Conservation (phyloP, 2,113 vertebrate species). For the Nestor notabilis region DNA sequence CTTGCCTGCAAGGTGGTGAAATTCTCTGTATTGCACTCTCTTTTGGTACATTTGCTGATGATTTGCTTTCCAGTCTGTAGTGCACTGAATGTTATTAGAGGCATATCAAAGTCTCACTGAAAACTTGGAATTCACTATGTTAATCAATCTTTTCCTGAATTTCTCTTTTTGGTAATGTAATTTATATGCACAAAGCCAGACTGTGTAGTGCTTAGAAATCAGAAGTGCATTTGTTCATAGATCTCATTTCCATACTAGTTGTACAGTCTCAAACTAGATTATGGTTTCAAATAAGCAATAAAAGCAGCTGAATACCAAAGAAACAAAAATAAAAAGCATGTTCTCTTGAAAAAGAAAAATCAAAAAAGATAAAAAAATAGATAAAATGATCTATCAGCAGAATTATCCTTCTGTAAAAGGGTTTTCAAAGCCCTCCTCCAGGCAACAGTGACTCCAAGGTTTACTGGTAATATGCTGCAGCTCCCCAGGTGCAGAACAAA, state of each 20-base stretch:
- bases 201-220: neutral
- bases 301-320: constrained; percentile 18
- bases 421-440: constrained; percentile 44
- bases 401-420: constrained; percentile 13
- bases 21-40: neutral
- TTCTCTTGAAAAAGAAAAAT: neutral
- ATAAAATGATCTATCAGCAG: constrained; percentile 3
- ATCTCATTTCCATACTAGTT: neutral
- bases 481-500: neutral
- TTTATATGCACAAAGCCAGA: neutral
- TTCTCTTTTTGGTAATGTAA: neutral
- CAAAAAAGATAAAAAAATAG: neutral
- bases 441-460: constrained; percentile 8
- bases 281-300: neutral
- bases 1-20: neutral
- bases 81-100: neutral
- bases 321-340: neutral
- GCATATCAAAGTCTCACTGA: neutral
- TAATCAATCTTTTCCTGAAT: neutral
- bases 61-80: neutral
- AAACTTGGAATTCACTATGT: neutral
- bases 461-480: neutral
- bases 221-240: neutral
- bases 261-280: constrained; percentile 21
- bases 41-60: neutral